Evolutionary conservation across 2,113 vertebrate genomes (phyloP), one percentile per base, ranked within the genome.

Genomic region (Smithornis capensis): DNA sequence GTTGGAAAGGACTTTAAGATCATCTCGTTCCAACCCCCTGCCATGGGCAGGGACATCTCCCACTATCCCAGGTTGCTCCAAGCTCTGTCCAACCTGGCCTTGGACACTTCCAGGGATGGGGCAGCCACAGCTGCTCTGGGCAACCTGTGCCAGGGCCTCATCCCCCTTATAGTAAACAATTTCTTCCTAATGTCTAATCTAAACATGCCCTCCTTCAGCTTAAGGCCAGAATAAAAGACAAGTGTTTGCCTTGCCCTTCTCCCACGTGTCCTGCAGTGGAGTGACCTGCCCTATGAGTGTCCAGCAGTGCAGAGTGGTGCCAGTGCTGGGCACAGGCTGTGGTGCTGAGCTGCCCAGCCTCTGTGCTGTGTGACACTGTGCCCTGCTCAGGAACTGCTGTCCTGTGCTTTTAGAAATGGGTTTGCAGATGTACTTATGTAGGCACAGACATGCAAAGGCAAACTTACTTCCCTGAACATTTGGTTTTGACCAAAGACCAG

Each of bases 211-310:
- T 23, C 47, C 47, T 49, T 49, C 47, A 49, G 8, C 47, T 49
- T 49, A 49, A 49, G 21, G 22, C 22, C 21, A 23, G 47, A 49
- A 49, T 49, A 49, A 49, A 49, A 24, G 21, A 49, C 47, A 49
- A 49, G 12, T 71, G 38, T 40, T 44, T 64, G 23, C 40, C 21
- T 8, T 44, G 5, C 25, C 35, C 22, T 11, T 35, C 47, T 42
- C 28, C 18, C 40, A 25, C 19, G 5, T 21, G 8, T 33, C 27
- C 37, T 60, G 56, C 38, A 38, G 29, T 9, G 31, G 27, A 50
- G 25, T 0, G 0, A 45, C 31, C 47, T 15, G 17, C 28, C 35
- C 21, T 35, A 18, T 22, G n/a, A 24, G 12, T 31, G 31, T 9
- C 11, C 55, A 28, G 42, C 12, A 9, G 8, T 6, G 6, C 15